Percentiles rank a stretch among this genome's conserved stretches.
Conservation (phyloP, 1,140 invertebrate genomes). For the Pogonomyrmex californicus region DNA sequence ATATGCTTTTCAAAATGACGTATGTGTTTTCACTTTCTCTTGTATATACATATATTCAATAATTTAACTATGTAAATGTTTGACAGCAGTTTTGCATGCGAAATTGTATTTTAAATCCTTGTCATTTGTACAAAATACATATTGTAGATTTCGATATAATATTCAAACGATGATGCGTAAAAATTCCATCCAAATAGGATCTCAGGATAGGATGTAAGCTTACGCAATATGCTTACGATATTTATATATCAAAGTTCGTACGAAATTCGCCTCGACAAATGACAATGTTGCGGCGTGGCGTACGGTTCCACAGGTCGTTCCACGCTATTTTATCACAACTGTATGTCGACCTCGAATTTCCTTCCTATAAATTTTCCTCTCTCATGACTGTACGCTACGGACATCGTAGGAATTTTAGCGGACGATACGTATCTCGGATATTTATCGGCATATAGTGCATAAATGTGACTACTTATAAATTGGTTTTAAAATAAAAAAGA, state of each 20-base stretch:
- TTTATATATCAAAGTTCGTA: constrained; percentile 57
- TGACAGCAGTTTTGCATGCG: background rate
- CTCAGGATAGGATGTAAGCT: background rate
- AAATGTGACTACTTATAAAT: background rate
- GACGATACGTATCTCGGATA: constrained; percentile 8
- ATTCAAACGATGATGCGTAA: constrained; percentile 1
- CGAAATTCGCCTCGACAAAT: constrained; percentile 54
- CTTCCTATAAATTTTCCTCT: constrained; percentile 60
- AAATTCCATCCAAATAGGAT: constrained; percentile 26
- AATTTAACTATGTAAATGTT: constrained; percentile 11
- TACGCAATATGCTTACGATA: constrained; percentile 4
- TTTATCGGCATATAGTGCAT: constrained; percentile 12
- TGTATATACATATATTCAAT: background rate
- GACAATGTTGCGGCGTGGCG: constrained; percentile 17
- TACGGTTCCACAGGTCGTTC: constrained; percentile 62
- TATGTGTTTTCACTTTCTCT: background rate
- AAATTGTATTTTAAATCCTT: constrained; percentile 3
- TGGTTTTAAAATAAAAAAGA: background rate
- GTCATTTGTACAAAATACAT: background rate
- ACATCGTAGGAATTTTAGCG: constrained; percentile 15
- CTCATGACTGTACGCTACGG: constrained; percentile 6
- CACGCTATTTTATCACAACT: constrained; percentile 44
- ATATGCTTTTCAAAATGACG: background rate
- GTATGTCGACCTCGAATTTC: constrained; percentile 57
- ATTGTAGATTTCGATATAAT: background rate